Evolutionary conservation across 2,797 vertebrate species (phyloP).

Genomic region (Siniperca scherzeri): DNA sequence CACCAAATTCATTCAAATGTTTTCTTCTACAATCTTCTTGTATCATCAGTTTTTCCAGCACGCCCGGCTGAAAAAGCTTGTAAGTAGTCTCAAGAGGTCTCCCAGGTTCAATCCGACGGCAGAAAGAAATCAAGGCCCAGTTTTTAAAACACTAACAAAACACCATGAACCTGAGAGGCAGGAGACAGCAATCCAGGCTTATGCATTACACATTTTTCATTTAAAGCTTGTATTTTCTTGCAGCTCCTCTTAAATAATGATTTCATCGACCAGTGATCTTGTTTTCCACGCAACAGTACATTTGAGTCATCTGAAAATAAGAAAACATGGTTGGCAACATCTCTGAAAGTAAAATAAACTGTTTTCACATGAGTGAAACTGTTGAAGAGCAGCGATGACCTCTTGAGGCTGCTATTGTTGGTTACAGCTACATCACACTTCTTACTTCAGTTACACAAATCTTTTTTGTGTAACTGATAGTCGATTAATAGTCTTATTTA

Average conservation of each 20-base stretch:
- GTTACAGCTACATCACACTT: not conserved
- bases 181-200: not conserved
- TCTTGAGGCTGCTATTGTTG: constrained; percentile 23
- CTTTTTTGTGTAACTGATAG: not conserved
- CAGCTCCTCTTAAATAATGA: too few species aligned
- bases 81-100: not conserved
- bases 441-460: too few species aligned
- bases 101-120: not conserved
- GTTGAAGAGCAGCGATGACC: not conserved
- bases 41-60: not conserved
- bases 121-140: not conserved
- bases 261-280: not conserved
- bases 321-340: not conserved
- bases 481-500: not conserved
- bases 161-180: not conserved
- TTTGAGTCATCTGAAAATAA: not conserved
- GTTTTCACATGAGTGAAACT: not conserved
- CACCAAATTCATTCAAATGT: not conserved
- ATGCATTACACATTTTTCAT: not conserved
- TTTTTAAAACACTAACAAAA: not conserved
- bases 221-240: not conserved
- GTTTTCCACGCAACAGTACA: not conserved
- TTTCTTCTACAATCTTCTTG: not conserved
- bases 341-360: not conserved
- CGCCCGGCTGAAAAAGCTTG: not conserved